Base-by-base conservation (phyloP, 1,140 invertebrate species). In the Trachelipus rathkii region DNA sequence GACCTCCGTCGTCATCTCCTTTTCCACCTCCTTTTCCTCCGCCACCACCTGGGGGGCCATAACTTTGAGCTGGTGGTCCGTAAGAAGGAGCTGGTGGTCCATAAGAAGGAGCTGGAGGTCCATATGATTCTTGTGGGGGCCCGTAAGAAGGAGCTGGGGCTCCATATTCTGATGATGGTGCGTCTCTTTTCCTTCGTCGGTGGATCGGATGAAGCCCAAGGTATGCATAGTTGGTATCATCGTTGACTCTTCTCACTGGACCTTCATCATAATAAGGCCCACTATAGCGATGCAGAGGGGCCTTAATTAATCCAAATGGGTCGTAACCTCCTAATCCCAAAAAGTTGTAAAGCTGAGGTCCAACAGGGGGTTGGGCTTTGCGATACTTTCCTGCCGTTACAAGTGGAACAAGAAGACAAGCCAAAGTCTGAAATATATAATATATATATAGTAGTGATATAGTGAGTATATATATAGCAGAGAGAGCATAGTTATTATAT, bases 331-430 rank as follows among this genome's bases (percentile, higher is more conserved):
- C 73, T 11, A 68, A 60, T 43, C 73, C 73, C 8, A 75, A 53
- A 53, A 75, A 75, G 33, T 75, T 75, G 60, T 75, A 67, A 21
- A 67, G 73, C 11, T 75, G 73, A 0, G 73, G 73, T 24, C 73
- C 73, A 5, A 66, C 43, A 8, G 73, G 73, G 60, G 66, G 68
- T n/a, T 74, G 72, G 46, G 44, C 72, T 19, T 19, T 19, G 9
- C 72, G 11, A 19, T 60, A 60, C 19, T 60, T 13, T 15, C 11
- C 50, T 60, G 2, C 50, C 8, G 50, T 19, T 33, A 33, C 50
- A 60, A 60, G 50, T 13, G 19, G 11, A 60, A 60, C 11, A 60
- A 60, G 19, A 60, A 60, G 50, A 60, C 50, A 13, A 60, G 8
- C 50, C 19, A 60, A 60, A 60, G 19, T 60, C 11, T 15, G 50